These are phyloP conservation scores for Cyaniris semiargus DNA, from an alignment of 2,888 invertebrate species.

Conservation along the genomic window DNA sequence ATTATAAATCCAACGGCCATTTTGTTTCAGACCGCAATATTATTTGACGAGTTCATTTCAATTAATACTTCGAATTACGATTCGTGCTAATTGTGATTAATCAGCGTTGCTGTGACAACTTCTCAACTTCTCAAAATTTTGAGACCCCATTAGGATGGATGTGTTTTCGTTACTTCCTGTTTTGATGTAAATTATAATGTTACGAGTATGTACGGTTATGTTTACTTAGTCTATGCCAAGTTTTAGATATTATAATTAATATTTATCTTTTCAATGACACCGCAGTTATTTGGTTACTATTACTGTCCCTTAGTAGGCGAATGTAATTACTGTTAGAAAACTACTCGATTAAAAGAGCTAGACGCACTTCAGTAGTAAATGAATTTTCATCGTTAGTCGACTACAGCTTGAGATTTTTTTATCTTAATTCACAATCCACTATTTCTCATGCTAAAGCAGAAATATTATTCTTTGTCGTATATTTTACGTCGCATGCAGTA, in stretches of 20 bases:
- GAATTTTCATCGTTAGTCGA: too few relatives aligned
- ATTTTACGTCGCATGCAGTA: neutral
- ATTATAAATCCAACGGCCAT: slow-evolving; percentile 41
- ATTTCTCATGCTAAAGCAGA: neutral
- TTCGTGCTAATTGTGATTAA: slow-evolving; percentile 27
- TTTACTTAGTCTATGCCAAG: neutral
- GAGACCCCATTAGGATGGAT: neutral
- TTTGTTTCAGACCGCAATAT: slow-evolving; percentile 40
- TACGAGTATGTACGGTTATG: neutral
- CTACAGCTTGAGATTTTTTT: too few relatives aligned
- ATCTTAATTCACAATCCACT: neutral
- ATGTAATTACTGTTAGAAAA: too few relatives aligned
- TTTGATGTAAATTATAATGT: neutral
- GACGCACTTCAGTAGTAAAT: too few relatives aligned
- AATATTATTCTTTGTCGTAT: neutral
- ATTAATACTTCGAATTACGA: slow-evolving; percentile 34
- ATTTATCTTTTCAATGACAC: neutral
- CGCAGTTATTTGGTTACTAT: too few relatives aligned
- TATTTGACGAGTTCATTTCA: slow-evolving; percentile 42
- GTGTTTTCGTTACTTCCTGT: neutral
- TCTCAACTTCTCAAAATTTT: neutral
- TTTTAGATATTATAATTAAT: too few relatives aligned
- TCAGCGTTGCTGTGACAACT: slow-evolving; percentile 21
- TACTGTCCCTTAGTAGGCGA: too few relatives aligned
- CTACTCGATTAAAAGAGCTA: too few relatives aligned